Conservation (phyloP, 2,888 invertebrate genomes). For the Drosophila formosana region DNA sequence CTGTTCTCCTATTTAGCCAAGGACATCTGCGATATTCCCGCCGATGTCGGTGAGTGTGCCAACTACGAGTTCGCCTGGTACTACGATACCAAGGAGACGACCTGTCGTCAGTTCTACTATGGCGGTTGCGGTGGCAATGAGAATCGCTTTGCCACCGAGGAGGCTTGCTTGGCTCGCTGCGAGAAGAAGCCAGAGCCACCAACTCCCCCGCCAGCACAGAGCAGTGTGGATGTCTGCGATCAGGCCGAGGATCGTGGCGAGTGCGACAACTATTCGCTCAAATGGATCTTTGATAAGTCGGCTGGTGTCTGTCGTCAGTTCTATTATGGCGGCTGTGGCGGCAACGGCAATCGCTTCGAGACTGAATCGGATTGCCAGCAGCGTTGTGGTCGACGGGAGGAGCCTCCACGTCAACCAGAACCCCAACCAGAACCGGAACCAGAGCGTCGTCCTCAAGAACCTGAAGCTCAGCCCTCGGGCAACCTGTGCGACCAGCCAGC, state of each 20-base stretch:
- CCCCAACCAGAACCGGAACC: slow-evolving; percentile 14
- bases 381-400: slow-evolving; percentile 86
- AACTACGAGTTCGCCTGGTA: slow-evolving; percentile 92
- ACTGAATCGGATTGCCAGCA: slow-evolving; percentile 88
- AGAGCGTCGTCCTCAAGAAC: not conserved
- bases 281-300: slow-evolving; percentile 93
- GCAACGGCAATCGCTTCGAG: slow-evolving; percentile 94
- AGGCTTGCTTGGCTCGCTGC: slow-evolving; percentile 89
- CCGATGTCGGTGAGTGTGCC: slow-evolving; percentile 91
- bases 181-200: slow-evolving; percentile 86
- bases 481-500: slow-evolving; percentile 88
- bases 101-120: slow-evolving; percentile 93
- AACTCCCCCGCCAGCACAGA: slow-evolving; percentile 50
- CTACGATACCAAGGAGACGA: slow-evolving; percentile 90
- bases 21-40: slow-evolving; percentile 91
- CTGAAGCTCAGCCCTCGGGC: slow-evolving; percentile 36
- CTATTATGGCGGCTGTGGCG: slow-evolving; percentile 96
- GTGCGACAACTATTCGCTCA: slow-evolving; percentile 90
- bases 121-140: slow-evolving; percentile 97
- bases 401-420: slow-evolving; percentile 61
- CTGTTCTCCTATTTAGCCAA: slow-evolving; percentile 85
- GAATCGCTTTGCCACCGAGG: slow-evolving; percentile 91
- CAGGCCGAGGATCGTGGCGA: slow-evolving; percentile 90
- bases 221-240: slow-evolving; percentile 86
- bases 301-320: slow-evolving; percentile 91